Conservation (phyloP, 2,113 vertebrate species). For the Hystrix brachyura region DNA sequence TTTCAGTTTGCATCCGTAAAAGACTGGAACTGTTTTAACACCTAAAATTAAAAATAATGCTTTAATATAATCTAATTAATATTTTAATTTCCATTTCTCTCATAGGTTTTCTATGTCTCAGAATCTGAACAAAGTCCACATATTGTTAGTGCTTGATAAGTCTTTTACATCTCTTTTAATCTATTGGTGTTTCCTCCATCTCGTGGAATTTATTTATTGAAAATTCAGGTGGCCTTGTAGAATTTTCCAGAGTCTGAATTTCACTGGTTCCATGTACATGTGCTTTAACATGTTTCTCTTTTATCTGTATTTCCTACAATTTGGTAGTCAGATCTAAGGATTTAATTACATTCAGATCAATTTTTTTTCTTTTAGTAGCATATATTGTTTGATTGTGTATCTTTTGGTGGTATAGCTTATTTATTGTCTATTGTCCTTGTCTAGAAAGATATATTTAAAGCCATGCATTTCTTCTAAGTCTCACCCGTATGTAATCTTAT, state of each 20-base stretch:
- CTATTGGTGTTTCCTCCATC: neutral
- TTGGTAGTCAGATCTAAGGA: neutral
- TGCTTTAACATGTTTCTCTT: conserved; percentile 37
- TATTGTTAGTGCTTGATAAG: neutral
- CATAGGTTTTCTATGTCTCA: neutral
- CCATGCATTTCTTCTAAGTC: conserved; percentile 19
- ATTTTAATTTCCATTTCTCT: neutral
- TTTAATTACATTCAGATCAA: neutral
- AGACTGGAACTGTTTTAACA: neutral
- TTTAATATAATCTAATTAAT: conserved; percentile 6
- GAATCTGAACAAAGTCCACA: conserved; percentile 42
- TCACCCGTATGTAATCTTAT: neutral
- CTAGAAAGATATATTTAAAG: conserved; percentile 45
- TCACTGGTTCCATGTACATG: neutral
- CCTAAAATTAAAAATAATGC: conserved; percentile 20
- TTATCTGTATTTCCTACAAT: conserved; percentile 17
- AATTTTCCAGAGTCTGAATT: conserved; percentile 28
- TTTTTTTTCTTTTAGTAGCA: conserved; percentile 23
- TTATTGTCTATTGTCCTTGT: neutral
- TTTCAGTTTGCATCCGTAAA: conserved; percentile 34
- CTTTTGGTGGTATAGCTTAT: conserved; percentile 27
- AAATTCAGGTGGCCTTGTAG: conserved; percentile 3
- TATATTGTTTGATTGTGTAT: neutral
- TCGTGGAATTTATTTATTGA: conserved; percentile 33
- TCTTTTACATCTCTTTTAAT: neutral